Evolutionary conservation across 2,888 invertebrate species (phyloP).

Genomic region (Furcula furcula): DNA sequence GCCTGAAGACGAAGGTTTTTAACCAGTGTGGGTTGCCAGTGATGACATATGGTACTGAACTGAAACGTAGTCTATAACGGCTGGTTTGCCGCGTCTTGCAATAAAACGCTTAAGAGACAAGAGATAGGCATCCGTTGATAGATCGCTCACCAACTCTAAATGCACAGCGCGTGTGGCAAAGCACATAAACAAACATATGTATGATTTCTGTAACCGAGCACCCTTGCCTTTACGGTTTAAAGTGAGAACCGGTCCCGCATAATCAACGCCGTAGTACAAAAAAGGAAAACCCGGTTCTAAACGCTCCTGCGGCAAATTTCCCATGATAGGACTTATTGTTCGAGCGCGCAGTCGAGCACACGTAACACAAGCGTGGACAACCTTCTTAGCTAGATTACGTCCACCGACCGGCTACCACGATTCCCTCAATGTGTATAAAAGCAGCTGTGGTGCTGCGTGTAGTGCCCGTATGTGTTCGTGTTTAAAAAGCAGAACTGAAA

Average conservation of each 20-base stretch:
- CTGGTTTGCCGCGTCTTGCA: too few species aligned
- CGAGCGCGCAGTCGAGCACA: constrained; percentile 10
- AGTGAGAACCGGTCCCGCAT: constrained; percentile 22
- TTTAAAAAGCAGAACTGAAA: too few species aligned
- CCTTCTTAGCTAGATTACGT: constrained; percentile 9
- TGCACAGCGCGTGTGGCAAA: too few species aligned
- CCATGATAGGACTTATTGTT: constrained; percentile 10
- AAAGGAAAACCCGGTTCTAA: constrained; percentile 13
- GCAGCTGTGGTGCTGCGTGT: constrained; percentile 15
- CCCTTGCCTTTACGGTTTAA: constrained; percentile 11
- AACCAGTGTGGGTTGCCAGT: too few species aligned
- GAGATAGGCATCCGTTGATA: too few species aligned
- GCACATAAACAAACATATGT: too few species aligned
- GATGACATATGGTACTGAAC: too few species aligned
- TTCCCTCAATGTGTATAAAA: constrained; percentile 8
- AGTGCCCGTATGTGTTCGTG: not conserved
- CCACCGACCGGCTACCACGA: constrained; percentile 13
- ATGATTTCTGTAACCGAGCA: too few species aligned
- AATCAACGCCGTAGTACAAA: constrained; percentile 18
- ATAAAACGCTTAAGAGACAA: too few species aligned
- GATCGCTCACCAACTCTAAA: too few species aligned
- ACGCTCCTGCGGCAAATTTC: constrained; percentile 7
- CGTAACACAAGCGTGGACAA: constrained; percentile 10
- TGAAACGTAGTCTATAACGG: too few species aligned
- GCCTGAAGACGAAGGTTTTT: too few species aligned